Evolutionary conservation across 2,797 vertebrate genomes (phyloP), one percentile per base, ranked within the genome.

Genomic region (Anableps anableps): DNA sequence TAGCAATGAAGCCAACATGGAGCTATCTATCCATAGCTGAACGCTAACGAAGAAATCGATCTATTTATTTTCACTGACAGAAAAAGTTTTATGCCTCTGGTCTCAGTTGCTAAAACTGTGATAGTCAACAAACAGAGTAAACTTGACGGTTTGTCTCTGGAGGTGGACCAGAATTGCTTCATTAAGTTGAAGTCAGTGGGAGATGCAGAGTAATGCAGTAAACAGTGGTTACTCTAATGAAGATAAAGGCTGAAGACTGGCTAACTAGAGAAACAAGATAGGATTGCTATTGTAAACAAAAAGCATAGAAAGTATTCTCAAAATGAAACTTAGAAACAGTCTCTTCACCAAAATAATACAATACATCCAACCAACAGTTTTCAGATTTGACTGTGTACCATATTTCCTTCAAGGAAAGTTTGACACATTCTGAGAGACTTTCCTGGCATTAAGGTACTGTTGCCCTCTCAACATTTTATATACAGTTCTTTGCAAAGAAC

Each of bases 21-120:
- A n/a, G n/a, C n/a, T 36, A 36, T 64, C 34, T 26, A 43, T 41
- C 68, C 23, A 45, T 45, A 26, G 38, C 11, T n/a, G 23, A 45
- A n/a, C 4, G 26, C 26, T 8, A 23, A 71, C n/a, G 23, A 23
- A 8, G 36, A 31, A 62, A 62, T 62, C 10, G 31, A 11, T 41
- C 2, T 7, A 21, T 68, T 68, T 68, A 45, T 45, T 26, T 43
- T 38, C 36, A 41, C 9, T 68, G 36, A 51, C 10, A 51, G 17
- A 51, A 51, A 41, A 31, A 41, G 36, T 68, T 41, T n/a, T 43
- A 41, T 26, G 8, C 8, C 10, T 41, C 19, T 23, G 50, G 17
- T 43, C 38, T 41, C 38, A 91, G 84, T 92, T 91, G 90, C 86
- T 68, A 74, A 70, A 83, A 80, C 85, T 81, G 62, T 73, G 68